phyloP scores from a whole-genome alignment of 2,113 vertebrate species.

The Gymnarchus niloticus region DNA sequence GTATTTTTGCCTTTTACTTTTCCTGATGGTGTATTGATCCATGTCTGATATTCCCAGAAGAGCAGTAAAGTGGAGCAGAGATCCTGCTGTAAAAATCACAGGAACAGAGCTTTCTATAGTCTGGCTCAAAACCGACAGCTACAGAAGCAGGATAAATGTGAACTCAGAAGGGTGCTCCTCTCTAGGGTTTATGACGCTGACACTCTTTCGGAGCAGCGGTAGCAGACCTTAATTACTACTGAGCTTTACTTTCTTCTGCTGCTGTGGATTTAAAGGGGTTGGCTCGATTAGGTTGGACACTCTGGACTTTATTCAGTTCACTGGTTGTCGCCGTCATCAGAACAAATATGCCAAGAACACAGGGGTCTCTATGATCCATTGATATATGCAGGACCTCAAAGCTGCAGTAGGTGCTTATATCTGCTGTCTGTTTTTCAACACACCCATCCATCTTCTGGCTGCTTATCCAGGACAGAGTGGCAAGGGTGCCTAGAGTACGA shows the following conservation, averaged over 20 bases:
- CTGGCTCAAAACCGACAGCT: neutral
- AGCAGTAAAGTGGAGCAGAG: neutral
- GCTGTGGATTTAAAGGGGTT: neutral
- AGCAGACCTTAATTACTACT: neutral
- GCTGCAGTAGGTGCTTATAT: neutral
- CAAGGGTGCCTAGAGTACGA: neutral
- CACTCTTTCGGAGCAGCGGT: neutral
- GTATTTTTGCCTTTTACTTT: neutral
- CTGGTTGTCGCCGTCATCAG: neutral
- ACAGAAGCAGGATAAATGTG: neutral
- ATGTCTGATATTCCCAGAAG: neutral
- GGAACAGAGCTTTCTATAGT: neutral
- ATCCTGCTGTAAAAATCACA: neutral
- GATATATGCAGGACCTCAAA: neutral
- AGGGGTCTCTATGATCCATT: neutral
- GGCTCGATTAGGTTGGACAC: no score
- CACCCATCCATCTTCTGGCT: neutral
- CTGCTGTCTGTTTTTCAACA: neutral
- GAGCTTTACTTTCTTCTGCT: neutral
- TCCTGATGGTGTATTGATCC: conserved; percentile 5
- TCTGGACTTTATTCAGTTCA: neutral
- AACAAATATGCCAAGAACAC: no score
- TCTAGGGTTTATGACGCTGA: neutral
- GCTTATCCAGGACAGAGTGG: neutral
- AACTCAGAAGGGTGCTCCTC: neutral